Conservation (phyloP, 2,888 invertebrate species). For the Tenodera sinensis region DNA sequence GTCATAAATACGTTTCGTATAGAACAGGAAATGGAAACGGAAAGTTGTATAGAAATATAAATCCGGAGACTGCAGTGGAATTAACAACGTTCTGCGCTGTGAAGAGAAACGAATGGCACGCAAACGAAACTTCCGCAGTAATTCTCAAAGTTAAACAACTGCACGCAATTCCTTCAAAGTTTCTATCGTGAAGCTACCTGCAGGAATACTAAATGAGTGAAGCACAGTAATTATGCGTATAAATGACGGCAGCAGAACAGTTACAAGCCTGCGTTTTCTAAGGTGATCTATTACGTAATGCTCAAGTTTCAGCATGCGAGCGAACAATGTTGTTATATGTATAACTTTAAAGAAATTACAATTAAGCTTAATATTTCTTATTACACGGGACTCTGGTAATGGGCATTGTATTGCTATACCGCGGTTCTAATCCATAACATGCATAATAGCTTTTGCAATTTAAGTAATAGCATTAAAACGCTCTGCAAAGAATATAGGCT, state of each 20-base stretch:
- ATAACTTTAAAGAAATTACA: too few species aligned
- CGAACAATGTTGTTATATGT: too few species aligned
- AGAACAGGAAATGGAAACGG: background rate
- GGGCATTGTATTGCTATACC: too few species aligned
- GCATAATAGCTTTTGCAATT: too few species aligned
- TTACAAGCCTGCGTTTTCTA: background rate
- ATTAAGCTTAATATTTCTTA: too few species aligned
- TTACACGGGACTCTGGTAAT: too few species aligned
- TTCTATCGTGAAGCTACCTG: background rate
- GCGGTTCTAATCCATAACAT: too few species aligned
- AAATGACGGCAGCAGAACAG: background rate
- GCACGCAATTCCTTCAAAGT: background rate
- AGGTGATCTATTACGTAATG: background rate
- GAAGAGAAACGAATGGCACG: background rate
- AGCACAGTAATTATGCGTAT: background rate
- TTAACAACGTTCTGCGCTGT: background rate
- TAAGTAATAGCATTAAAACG: too few species aligned
- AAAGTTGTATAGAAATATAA: background rate
- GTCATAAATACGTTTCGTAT: background rate
- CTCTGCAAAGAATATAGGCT: too few species aligned
- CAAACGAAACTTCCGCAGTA: background rate
- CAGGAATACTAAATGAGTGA: background rate
- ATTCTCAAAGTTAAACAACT: background rate
- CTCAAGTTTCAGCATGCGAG: background rate
- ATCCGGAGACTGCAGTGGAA: background rate